phyloP scores from a whole-genome alignment of 2,113 vertebrate species.

The Eulemur macaco region DNA sequence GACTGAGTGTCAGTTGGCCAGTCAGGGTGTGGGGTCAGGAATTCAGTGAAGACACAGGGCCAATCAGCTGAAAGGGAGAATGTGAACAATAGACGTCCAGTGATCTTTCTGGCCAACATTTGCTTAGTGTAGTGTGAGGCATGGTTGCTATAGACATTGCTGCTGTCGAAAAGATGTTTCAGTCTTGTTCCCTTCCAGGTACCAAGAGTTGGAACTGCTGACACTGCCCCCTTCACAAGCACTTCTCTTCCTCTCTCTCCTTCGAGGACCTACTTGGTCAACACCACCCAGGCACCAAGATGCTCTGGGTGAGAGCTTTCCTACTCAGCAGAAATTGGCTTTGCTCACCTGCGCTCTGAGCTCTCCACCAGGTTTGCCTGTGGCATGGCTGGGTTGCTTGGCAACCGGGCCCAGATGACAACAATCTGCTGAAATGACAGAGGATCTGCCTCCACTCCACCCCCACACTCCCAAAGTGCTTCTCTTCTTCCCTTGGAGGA shows the following conservation, averaged over 20 bases:
- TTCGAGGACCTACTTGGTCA: neutral
- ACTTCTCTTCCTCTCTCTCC: neutral
- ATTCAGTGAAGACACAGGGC: neutral
- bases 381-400: slow-evolving; percentile 42
- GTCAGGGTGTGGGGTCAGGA: neutral
- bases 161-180: neutral
- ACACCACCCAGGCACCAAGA: neutral
- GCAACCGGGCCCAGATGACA: slow-evolving; percentile 15
- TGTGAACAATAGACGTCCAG: neutral
- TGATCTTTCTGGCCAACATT: neutral
- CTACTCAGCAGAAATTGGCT: neutral
- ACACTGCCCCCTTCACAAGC: neutral
- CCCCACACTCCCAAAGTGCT: neutral
- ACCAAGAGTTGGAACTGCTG: neutral
- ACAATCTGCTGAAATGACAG: neutral
- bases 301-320: neutral
- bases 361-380: neutral
- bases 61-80: neutral
- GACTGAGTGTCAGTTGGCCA: neutral
- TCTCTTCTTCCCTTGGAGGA: neutral
- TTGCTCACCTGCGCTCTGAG: neutral
- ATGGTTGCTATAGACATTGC: neutral
- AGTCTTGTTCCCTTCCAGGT: neutral
- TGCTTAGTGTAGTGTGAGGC: neutral
- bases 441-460: neutral